These are phyloP conservation scores for Micoletzkya japonica DNA, from an alignment of 2,888 invertebrate species.

Conservation along the genomic window DNA sequence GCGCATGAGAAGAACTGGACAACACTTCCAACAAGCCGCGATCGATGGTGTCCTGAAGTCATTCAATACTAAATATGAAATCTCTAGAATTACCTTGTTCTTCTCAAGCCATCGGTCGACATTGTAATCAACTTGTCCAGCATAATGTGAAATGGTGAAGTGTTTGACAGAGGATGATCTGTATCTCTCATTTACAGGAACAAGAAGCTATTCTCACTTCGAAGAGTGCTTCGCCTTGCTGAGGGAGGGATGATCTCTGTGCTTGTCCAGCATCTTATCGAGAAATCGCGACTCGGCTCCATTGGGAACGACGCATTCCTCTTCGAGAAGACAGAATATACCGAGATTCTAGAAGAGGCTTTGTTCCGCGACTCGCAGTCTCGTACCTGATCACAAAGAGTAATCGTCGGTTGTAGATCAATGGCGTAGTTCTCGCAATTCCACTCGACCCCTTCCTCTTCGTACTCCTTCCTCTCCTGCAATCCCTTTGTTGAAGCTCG, in stretches of 20 bases:
- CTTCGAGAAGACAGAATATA: conserved; percentile 58
- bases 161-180: conserved; percentile 45
- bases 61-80: neutral
- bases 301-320: conserved; percentile 63
- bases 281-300: conserved; percentile 55
- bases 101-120: conserved; percentile 67
- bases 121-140: conserved; percentile 67
- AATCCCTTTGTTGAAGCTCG: neutral
- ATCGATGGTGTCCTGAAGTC: conserved; percentile 64
- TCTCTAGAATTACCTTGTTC: conserved; percentile 59
- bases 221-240: conserved; percentile 60
- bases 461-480: conserved; percentile 56
- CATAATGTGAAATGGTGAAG: conserved; percentile 64
- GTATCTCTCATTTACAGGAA: neutral
- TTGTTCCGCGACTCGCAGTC: too few species aligned
- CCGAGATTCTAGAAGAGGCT: conserved; percentile 53
- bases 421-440: conserved; percentile 83
- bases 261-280: conserved; percentile 51
- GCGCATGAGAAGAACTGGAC: conserved; percentile 46
- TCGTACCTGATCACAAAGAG: conserved; percentile 58
- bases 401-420: conserved; percentile 59
- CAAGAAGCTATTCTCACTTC: conserved; percentile 31
- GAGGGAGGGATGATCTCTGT: conserved; percentile 42
- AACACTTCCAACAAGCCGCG: conserved; percentile 64
- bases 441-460: conserved; percentile 68